Conservation (phyloP, 2,888 invertebrate species). For the Pherbina coryleti region DNA sequence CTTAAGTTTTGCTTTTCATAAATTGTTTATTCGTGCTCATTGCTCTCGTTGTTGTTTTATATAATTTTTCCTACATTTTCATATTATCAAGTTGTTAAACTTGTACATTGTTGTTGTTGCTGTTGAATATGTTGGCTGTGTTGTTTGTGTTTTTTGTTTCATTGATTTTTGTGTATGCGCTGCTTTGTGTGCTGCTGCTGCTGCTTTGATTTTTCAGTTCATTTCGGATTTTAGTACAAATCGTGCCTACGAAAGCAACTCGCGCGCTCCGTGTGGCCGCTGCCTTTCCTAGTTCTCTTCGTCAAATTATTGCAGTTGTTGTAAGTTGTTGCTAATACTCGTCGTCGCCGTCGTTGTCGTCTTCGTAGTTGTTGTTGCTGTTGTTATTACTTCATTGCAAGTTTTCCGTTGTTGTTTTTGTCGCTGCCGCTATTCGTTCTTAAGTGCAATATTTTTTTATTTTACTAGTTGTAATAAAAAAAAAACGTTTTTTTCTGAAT, state of each 20-base stretch:
- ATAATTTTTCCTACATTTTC: constrained; percentile 11
- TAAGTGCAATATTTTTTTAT: too few species aligned
- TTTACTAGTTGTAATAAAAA: too few species aligned
- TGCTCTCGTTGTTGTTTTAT: not conserved
- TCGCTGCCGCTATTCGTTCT: not conserved
- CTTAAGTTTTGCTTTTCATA: not conserved
- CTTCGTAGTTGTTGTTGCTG: not conserved
- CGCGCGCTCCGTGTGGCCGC: constrained; percentile 23
- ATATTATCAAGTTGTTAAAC: not conserved
- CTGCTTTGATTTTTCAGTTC: constrained; percentile 39
- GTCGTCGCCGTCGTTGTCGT: not conserved
- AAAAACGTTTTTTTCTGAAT: too few species aligned
- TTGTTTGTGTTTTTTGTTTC: constrained; percentile 3
- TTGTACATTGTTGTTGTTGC: not conserved
- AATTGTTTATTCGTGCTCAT: not conserved
- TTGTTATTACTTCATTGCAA: not conserved
- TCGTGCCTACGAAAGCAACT: constrained; percentile 37
- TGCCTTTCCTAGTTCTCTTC: not conserved
- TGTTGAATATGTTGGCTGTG: constrained; percentile 19
- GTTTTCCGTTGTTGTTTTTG: not conserved
- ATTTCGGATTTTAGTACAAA: constrained; percentile 47
- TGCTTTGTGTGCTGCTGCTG: constrained; percentile 12
- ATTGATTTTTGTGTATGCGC: constrained; percentile 32
- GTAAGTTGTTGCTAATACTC: not conserved
- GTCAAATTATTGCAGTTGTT: not conserved